Conservation (phyloP, 2,888 invertebrate genomes). For the Digitonthophagus gazella region DNA sequence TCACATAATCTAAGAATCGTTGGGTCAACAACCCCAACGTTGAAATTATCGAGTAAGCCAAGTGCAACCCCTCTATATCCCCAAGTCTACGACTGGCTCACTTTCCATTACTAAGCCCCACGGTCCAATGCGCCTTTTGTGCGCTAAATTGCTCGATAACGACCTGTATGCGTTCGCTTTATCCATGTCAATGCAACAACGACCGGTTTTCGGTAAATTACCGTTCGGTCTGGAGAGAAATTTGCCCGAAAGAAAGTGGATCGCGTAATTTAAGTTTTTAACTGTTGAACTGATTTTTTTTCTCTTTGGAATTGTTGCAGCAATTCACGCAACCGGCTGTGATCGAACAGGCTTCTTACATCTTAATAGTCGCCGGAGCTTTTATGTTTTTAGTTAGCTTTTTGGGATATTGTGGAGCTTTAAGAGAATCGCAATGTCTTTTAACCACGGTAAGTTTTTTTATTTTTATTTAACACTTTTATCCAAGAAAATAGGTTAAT, state of each 20-base stretch:
- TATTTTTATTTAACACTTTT: no score
- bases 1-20: neutral
- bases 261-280: no score
- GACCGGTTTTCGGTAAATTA: neutral
- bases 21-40: neutral
- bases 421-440: conserved; percentile 66
- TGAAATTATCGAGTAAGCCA: neutral
- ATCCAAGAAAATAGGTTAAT: no score
- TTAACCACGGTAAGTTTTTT: conserved; percentile 64
- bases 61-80: no score
- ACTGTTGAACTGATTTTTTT: conserved; percentile 22
- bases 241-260: no score
- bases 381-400: conserved; percentile 71
- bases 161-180: neutral
- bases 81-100: no score
- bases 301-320: no score
- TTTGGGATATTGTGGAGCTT: conserved; percentile 69
- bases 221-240: no score
- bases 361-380: conserved; percentile 66
- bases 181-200: neutral
- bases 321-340: conserved; percentile 62
- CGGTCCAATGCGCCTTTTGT: neutral
- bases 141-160: neutral
- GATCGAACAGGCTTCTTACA: conserved; percentile 66
- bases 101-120: neutral